Evolutionary conservation across 1,140 invertebrate genomes (phyloP), one percentile per base, ranked within the genome.

Genomic region (Drosophila burlai): DNA sequence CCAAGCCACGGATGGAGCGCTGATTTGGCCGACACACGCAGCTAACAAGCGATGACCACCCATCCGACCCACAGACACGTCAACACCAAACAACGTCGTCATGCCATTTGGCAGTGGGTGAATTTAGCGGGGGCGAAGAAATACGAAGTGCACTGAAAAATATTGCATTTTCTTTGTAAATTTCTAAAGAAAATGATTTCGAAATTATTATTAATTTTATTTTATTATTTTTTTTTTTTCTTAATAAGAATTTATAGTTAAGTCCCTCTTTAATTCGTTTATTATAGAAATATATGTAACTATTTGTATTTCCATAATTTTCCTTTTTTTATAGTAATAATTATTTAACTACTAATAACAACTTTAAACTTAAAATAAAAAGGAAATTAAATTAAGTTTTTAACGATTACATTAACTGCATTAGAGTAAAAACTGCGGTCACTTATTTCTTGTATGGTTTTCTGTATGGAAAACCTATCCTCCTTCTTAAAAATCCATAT

Each of bases 61-160:
- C 64, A 60, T 34, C 24, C 59, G 11, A 34, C 55, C 68, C 75
- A 61, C 78, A 61, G 52, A 62, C 65, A 73, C 68, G 84, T 83
- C 83, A 84, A 62, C 77, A 76, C 50, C 85, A 89, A 89, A 89
- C 81, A 66, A 75, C 84, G 73, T 75, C 74, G 84, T 87, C 84
- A 87, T 87, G 81, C 83, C 74, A 57, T 69, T 84, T 81, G 62
- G 67, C 47, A 74, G 73, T 67, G 55, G 63, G 52, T 69, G 58
- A 18, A 49, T 24, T 49, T 26, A 29, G 16, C 6, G 42, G 21
- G 29, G n/a, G 38, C 38, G 13, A 34, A 49, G 62, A 60, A 50
- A 21, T 40, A 24, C 29, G 18, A 1, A 0, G 9, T 63, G 16
- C 58, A 76, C 59, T 21, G 16, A 6, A 1, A 29, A 8, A 34